Conservation (phyloP, 2,888 invertebrate species). For the Macrophya annulata region DNA sequence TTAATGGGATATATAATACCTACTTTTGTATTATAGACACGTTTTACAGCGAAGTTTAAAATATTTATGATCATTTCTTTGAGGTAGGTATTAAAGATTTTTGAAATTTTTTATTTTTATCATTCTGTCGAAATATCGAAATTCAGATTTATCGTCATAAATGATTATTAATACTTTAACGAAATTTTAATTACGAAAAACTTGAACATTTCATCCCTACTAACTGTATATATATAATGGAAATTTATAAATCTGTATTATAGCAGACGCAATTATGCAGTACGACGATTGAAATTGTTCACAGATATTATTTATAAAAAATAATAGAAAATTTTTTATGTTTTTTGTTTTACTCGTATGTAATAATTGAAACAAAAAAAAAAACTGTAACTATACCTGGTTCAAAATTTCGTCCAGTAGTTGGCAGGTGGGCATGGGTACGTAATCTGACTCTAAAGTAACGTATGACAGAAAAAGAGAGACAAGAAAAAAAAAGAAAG, state of each 20-base stretch:
- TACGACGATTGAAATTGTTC: background rate
- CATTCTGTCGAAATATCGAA: too few species aligned
- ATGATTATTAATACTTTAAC: too few species aligned
- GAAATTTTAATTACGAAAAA: background rate
- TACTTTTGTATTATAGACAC: background rate
- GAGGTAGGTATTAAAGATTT: too few species aligned
- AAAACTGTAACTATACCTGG: background rate
- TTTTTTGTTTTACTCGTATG: too few species aligned
- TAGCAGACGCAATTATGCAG: background rate
- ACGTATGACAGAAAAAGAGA: background rate
- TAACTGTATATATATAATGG: too few species aligned
- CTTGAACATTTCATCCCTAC: too few species aligned
- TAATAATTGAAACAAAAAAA: background rate
- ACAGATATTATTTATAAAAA: background rate
- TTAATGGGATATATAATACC: background rate
- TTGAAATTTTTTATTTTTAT: too few species aligned
- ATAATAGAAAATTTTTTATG: background rate
- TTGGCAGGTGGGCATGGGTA: conserved; percentile 11
- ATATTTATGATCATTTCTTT: background rate
- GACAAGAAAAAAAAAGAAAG: background rate
- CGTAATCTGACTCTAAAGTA: conserved; percentile 15
- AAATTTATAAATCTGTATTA: background rate
- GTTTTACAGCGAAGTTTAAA: background rate
- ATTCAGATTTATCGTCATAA: too few species aligned
- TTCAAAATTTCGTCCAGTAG: background rate